Evolutionary conservation across 2,888 invertebrate genomes (phyloP), one percentile per base, ranked within the genome.

Genomic region (Orthosia cruda): DNA sequence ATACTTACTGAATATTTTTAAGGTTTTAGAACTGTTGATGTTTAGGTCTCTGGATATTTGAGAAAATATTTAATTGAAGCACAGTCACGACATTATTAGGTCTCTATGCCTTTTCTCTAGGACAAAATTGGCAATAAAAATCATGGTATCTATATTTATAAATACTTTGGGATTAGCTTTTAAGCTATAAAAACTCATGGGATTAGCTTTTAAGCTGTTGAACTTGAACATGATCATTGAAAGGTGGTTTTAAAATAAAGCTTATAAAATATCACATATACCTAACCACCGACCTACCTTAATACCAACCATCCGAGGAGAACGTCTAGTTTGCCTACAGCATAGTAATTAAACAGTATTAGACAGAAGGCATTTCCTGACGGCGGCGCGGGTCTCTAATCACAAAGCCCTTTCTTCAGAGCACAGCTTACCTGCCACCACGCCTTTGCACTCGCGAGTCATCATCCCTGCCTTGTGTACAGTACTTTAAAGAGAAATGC

Each of bases 401-500:
- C 50, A 52, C 57, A 52, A 32, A 32, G n/a, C 49, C 16, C 20
- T 13, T 50, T 40, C 49, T 50, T 3, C 26, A 3, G 7, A 52
- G 40, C 45, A 20, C 50, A n/a, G 73, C 45, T 58, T n/a, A 50
- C 20, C 18, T 5, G 23, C n/a, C 20, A 12, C 15, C 5, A 32
- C 20, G 20, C 52, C 20, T 32, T n/a, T 26, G 13, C 5, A 15
- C 7, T 7, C 12, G 57, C 26, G 45, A 12, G 16, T 58, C 26
- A 52, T 58, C 26, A 74, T 13, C 26, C 26, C 18, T 15, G 57
- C 20, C 15, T 74, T 58, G 64, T 64, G 9, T 15, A 63, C 18
- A 1, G 2, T n/a, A 18, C 12, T 9, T 57, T 20, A 20, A 13
- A 4, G 15, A 20, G 5, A 49, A 23, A 7, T 49, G n/a, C 50